Percentiles rank a stretch among this genome's conserved stretches.
These are phyloP conservation scores for Rachycentron canadum DNA, from an alignment of 2,797 vertebrate species.

Conservation along the genomic window DNA sequence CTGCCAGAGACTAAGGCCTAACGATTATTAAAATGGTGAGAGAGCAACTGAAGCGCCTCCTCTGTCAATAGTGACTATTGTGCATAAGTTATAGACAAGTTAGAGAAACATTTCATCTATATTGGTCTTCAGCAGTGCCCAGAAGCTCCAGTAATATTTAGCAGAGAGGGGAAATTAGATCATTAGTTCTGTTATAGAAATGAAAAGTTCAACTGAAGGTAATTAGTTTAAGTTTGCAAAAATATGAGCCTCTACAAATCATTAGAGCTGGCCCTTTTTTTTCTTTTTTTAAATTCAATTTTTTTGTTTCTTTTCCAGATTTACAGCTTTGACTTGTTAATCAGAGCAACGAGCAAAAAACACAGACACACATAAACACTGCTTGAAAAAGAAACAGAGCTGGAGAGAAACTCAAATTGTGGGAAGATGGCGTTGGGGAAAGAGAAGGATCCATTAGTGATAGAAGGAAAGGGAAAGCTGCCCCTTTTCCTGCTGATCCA, in stretches of 20 bases:
- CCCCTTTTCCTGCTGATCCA: conserved; percentile 28
- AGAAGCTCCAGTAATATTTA: conserved; percentile 55
- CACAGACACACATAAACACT: conserved; percentile 3
- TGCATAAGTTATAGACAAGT: conserved; percentile 62
- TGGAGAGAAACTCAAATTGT: conserved; percentile 43
- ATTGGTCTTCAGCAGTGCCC: conserved; percentile 58
- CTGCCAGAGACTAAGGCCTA: conserved; percentile 83
- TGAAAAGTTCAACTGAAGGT: conserved; percentile 35
- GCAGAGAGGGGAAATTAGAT: conserved; percentile 44
- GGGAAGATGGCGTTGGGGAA: not conserved
- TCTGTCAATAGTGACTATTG: conserved; percentile 72
- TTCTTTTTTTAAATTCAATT: not conserved
- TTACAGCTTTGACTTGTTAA: conserved; percentile 88
- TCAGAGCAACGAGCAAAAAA: conserved; percentile 18
- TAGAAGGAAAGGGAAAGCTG: conserved; percentile 16
- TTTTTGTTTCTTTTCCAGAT: conserved; percentile 34
- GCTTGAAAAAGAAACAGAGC: conserved; percentile 60
- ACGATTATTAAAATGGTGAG: conserved; percentile 80
- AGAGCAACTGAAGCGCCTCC: conserved; percentile 72
- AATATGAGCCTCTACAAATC: conserved; percentile 66
- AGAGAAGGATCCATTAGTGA: conserved; percentile 60
- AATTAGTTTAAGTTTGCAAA: conserved; percentile 56
- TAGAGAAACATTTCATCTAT: conserved; percentile 34
- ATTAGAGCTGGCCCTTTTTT: conserved; percentile 78
- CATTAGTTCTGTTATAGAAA: conserved; percentile 50